phyloP scores from a whole-genome alignment of 2,797 vertebrate species.

The Halcyon badia region DNA sequence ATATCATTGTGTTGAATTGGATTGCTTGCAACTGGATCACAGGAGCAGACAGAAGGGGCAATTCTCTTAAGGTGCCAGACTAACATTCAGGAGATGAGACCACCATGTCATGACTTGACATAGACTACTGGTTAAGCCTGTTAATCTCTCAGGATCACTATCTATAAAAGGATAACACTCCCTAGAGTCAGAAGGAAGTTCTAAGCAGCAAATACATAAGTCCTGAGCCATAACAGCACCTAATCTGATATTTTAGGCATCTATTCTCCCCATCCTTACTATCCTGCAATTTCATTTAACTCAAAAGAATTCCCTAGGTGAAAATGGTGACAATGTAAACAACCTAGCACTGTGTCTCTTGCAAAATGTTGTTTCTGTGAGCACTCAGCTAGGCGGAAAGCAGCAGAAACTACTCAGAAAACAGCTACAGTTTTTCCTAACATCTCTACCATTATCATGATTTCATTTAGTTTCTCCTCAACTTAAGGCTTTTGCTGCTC shows the following conservation, averaged over 20 bases:
- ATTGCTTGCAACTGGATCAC: background rate
- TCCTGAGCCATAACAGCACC: background rate
- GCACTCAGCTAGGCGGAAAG: background rate
- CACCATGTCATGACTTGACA: fast-evolving
- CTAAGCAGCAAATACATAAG: background rate
- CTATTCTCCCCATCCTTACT: background rate
- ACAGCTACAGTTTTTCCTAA: background rate
- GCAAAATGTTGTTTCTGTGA: background rate
- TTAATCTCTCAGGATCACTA: background rate
- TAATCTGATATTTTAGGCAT: background rate
- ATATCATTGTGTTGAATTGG: background rate
- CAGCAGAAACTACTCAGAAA: background rate
- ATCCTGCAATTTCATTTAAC: background rate
- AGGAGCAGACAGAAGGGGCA: background rate
- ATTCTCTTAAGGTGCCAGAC: background rate
- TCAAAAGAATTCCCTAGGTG: background rate
- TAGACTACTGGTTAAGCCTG: background rate
- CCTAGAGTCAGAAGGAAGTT: background rate
- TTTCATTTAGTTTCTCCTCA: background rate
- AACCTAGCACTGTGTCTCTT: background rate
- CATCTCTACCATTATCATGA: background rate
- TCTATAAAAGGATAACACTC: background rate
- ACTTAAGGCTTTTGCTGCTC: background rate
- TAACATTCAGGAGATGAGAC: background rate
- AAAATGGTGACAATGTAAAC: background rate